Percentiles rank a stretch among this genome's conserved stretches.
phyloP scores from a whole-genome alignment of 2,113 vertebrate genomes.

The Cacatua alba region DNA sequence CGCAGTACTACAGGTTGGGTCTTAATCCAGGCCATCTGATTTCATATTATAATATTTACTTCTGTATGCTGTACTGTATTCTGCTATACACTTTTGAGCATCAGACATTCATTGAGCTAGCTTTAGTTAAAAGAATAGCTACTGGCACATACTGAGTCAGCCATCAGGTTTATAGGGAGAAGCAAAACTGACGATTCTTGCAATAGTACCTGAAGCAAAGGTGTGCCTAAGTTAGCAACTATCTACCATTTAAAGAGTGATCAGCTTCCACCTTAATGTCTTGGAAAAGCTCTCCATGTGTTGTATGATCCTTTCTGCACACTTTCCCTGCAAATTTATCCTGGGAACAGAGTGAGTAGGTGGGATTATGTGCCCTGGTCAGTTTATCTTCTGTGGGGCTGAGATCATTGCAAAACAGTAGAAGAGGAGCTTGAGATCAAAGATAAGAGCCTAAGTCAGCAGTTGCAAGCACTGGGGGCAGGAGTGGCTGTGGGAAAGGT shows the following conservation, averaged over 20 bases:
- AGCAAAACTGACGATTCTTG: background rate
- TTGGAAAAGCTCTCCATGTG: background rate
- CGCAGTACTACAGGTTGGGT: background rate
- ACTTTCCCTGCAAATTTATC: background rate
- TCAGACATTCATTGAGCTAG: background rate
- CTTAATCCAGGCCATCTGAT: background rate
- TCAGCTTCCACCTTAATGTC: background rate
- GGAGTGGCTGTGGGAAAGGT: background rate
- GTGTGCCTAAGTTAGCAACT: background rate
- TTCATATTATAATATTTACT: background rate
- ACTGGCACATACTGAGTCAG: background rate
- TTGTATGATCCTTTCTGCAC: background rate
- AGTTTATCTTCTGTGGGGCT: background rate
- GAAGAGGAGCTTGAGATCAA: background rate
- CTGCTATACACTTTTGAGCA: background rate
- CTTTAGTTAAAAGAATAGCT: background rate
- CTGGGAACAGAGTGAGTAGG: conserved; percentile 10
- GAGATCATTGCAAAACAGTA: background rate
- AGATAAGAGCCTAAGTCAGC: background rate
- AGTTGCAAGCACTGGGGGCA: background rate
- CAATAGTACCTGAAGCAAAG: background rate
- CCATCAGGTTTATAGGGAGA: background rate
- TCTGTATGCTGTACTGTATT: background rate
- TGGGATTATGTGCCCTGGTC: background rate
- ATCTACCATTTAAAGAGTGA: background rate